Conservation (phyloP, 2,888 invertebrate species). For the Cerceris ruficornis region DNA sequence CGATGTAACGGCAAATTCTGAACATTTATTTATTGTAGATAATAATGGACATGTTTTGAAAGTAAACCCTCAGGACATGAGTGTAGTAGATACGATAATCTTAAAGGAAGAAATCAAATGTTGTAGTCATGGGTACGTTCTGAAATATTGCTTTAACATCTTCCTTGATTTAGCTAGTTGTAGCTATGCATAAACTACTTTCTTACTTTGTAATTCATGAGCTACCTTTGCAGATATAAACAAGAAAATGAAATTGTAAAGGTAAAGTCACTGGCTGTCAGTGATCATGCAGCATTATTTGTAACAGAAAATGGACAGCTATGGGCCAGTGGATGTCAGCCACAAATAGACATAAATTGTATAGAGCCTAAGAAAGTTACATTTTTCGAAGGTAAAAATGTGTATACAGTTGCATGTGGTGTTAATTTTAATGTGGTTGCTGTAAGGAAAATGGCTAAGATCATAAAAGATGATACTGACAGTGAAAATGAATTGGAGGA, state of each 20-base stretch:
- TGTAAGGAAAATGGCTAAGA: slow-evolving; percentile 85
- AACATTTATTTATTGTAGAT: slow-evolving; percentile 85
- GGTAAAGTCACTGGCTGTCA: slow-evolving; percentile 85
- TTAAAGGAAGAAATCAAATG: slow-evolving; percentile 86
- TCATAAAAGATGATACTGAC: slow-evolving; percentile 80
- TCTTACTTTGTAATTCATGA: too few species aligned
- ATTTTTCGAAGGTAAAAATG: slow-evolving; percentile 87
- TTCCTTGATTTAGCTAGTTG: too few species aligned
- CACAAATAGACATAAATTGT: slow-evolving; percentile 86
- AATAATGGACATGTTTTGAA: slow-evolving; percentile 85
- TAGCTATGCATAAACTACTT: too few species aligned
- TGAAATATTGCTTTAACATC: background rate
- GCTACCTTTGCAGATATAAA: slow-evolving; percentile 80
- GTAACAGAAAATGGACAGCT: slow-evolving; percentile 87
- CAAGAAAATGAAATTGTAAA: slow-evolving; percentile 85
- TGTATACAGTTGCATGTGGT: slow-evolving; percentile 89
- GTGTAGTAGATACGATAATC: slow-evolving; percentile 84
- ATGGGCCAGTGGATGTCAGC: slow-evolving; percentile 88
- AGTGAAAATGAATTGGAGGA: slow-evolving; percentile 86
- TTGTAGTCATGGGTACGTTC: slow-evolving; percentile 84
- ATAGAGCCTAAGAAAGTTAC: slow-evolving; percentile 85
- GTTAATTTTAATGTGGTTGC: slow-evolving; percentile 89
- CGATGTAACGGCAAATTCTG: slow-evolving; percentile 86
- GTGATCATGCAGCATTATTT: slow-evolving; percentile 85
- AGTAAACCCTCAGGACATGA: slow-evolving; percentile 83